Percentiles rank a stretch among this genome's conserved stretches.
Conservation (phyloP, 1,140 invertebrate genomes). For the Mercenaria mercenaria region DNA sequence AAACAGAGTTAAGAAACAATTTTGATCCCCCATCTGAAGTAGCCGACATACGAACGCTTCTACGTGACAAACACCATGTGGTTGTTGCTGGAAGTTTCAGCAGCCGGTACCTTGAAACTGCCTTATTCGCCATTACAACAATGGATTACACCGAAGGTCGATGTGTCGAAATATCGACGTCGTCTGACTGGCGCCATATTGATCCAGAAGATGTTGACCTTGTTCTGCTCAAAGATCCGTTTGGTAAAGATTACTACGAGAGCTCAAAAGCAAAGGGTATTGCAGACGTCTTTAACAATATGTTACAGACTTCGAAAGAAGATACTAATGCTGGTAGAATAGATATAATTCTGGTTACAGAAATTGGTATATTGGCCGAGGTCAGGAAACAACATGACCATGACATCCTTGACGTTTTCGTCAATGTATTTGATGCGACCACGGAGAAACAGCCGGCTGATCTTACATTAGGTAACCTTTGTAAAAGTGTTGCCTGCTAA, state of each 20-base stretch:
- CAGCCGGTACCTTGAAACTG: neutral
- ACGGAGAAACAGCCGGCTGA: neutral
- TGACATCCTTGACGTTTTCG: neutral
- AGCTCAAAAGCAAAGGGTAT: neutral
- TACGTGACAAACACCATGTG: neutral
- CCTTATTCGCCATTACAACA: neutral
- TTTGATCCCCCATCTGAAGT: neutral
- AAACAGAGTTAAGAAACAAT: neutral
- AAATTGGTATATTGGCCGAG: neutral
- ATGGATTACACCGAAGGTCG: neutral
- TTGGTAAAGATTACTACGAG: neutral
- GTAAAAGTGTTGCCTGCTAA: too few species aligned
- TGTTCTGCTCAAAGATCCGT: neutral
- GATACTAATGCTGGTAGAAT: too few species aligned
- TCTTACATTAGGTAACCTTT: neutral
- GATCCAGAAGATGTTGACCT: neutral
- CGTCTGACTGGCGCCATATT: neutral
- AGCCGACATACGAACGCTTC: neutral
- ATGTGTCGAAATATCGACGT: neutral
- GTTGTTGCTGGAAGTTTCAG: neutral
- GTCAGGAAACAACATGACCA: neutral
- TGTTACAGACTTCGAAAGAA: neutral
- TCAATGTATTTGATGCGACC: neutral
- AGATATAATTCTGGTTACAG: neutral
- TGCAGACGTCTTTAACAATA: neutral